Conservation (phyloP, 2,888 invertebrate species). For the Hylaea fasciaria region DNA sequence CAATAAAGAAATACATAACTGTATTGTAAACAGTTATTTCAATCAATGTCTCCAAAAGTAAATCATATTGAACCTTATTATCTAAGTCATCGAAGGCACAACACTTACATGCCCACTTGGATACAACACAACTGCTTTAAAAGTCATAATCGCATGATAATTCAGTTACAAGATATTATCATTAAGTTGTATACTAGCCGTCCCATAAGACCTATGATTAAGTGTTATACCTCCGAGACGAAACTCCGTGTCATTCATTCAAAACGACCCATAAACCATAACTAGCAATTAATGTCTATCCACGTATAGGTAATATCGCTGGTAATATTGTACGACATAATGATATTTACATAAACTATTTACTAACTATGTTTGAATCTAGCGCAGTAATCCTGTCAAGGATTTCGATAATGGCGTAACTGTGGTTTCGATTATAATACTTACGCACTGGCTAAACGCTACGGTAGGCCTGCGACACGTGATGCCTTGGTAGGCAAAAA, state of each 20-base stretch:
- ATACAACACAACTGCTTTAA: not conserved
- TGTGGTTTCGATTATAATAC: slow-evolving; percentile 20
- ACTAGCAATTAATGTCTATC: slow-evolving; percentile 29
- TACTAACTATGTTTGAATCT: slow-evolving; percentile 32
- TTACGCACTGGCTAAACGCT: not conserved
- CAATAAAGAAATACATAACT: too few relatives aligned
- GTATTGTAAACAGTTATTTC: too few relatives aligned
- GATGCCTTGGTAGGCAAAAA: too few relatives aligned
- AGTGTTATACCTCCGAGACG: slow-evolving; percentile 20
- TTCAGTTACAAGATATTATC: not conserved
- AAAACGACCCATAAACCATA: slow-evolving; percentile 28
- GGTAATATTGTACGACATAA: slow-evolving; percentile 35
- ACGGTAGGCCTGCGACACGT: not conserved
- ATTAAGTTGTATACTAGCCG: not conserved
- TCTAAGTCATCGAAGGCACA: slow-evolving; percentile 23
- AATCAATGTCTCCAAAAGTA: slow-evolving; percentile 32
- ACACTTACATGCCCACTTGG: slow-evolving; percentile 8
- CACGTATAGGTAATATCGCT: slow-evolving; percentile 32
- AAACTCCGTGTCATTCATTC: slow-evolving; percentile 42
- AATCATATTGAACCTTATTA: slow-evolving; percentile 14
- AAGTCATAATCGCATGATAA: not conserved
- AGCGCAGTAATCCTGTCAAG: slow-evolving; percentile 42
- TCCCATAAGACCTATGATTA: slow-evolving; percentile 3
- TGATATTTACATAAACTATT: slow-evolving; percentile 35
- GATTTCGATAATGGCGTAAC: slow-evolving; percentile 29